Evolutionary conservation across 2,797 vertebrate genomes (phyloP), one percentile per base, ranked within the genome.

Genomic region (Sparidentex hasta): DNA sequence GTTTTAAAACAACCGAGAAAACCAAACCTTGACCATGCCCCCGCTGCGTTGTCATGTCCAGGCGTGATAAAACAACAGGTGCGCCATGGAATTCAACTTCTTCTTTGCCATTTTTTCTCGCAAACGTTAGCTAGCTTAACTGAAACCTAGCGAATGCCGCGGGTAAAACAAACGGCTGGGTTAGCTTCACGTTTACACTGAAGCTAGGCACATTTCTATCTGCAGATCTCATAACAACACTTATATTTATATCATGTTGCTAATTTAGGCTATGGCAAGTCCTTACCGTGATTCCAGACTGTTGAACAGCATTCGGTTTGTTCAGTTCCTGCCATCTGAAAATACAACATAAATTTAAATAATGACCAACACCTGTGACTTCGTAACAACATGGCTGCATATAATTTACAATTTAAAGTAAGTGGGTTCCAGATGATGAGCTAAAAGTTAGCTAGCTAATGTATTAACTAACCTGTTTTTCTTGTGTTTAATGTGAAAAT

Each of bases 81-180:
- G 6, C 54, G 16, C 3, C 11, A 66, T 20, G 29, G 29, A 44
- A 46, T 65, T 8, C 0, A 17, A 11, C 3, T 55, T 46, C 7
- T 33, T 33, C 7, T 23, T 7, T 71, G 21, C 3, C 3, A 2
- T 14, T 9, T 38, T 56, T 56, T 43, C 17, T 33, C n/a, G 11
- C 14, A 11, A 2, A 51, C 55, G n/a, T 18, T 13, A 54, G 71
- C 46, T 85, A 91, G 83, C 88, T 47, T 66, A 47, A 51, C 12
- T n/a, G n/a, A 52, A 20, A 38, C 23, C 16, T 11, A 52, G 21
- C 56, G 47, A 46, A 41, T 44, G 27, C 54, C 51, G 29, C 33
- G 33, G 2, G 33, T 38, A 12, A 29, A 48, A 14, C 20, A 20
- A 6, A 4, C 11, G 3, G n/a, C 27, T n/a, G 21, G 6, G 55